Evolutionary conservation across 2,888 invertebrate species (phyloP), one percentile per base, ranked within the genome.

Genomic region (Iselma pallidipennis): DNA sequence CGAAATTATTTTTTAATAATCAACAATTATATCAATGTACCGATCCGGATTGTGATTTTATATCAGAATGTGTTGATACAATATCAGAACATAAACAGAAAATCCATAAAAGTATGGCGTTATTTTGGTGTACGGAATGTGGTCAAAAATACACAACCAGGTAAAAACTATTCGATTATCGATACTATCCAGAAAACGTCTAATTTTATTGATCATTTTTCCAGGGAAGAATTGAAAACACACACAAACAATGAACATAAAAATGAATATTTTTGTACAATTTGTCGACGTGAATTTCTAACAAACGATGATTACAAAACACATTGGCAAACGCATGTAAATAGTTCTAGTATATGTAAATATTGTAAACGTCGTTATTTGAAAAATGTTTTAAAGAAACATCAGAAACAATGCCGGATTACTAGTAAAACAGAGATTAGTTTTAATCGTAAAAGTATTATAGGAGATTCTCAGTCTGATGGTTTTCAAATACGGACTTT

Each of bases 81-180:
- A 61, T 67, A 37, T 59, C 63, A 25, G 31, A 49, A 16, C 67
- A 67, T 53, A 63, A 65, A 55, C 57, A 61, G 14, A 19, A 16
- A 7, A 57, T 51, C 25, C 67, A 67, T 51, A 61, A 60, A 48
- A 65, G 59, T 21, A 49, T 67, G 49, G 63, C 63, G 25, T 33
- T 66, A 19, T 65, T 63, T 45, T 45, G 53, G 28, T 67, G 67
- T 48, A 55, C 31, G 4, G 58, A 57, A 45, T 67, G 67, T 28
- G 48, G 61, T 4, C 58, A 63, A 25, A 37, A 61, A 31, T 67
- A 62, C 45, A 67, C 65, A 4, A 58, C 65, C n/a, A 63, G 60
- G 67, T 63, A 48, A 6, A 21, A 52, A 2, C 4, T 37, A 37
- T 14, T 37, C 16, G 4, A 14, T 37, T 37, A 16, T 37, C 16